These are phyloP conservation scores for Oeneis ivallda DNA, from an alignment of 2,888 invertebrate genomes.

Conservation along the genomic window DNA sequence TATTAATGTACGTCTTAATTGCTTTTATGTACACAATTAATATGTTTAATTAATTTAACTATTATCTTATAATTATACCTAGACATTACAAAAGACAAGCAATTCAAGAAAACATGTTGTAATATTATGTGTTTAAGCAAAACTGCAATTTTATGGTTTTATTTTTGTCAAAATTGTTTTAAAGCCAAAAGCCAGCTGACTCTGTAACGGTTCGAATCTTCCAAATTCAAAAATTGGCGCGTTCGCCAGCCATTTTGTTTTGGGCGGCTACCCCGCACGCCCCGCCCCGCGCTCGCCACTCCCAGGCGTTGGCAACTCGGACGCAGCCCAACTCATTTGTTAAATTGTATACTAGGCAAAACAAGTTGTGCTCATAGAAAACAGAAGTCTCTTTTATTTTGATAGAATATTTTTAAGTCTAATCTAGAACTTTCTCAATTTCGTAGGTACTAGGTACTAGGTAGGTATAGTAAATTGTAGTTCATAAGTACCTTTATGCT, in stretches of 20 bases:
- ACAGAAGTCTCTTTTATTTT: constrained; percentile 14
- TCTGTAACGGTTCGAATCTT: constrained; percentile 35
- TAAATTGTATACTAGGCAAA: constrained; percentile 69
- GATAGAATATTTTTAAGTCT: constrained; percentile 4
- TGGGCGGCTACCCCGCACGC: constrained; percentile 78
- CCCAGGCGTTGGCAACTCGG: constrained; percentile 72
- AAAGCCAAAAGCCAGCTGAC: constrained; percentile 10
- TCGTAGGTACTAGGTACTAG: background rate
- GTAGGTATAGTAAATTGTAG: background rate
- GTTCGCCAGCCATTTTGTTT: constrained; percentile 82
- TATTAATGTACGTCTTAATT: background rate
- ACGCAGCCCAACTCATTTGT: constrained; percentile 81
- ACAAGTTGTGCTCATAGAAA: constrained; percentile 51
- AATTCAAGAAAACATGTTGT: too few species aligned
- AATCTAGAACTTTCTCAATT: background rate
- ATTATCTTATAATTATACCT: background rate
- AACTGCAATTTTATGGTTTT: background rate
- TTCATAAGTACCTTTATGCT: too few species aligned
- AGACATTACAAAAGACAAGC: background rate
- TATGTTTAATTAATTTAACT: constrained; percentile 8
- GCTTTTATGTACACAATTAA: background rate
- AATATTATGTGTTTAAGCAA: background rate
- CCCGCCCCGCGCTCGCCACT: constrained; percentile 78
- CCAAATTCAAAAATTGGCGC: constrained; percentile 81
- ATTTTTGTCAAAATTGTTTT: background rate